Base-by-base conservation (phyloP, 1,140 invertebrate species). In the Tetraneura akinire region DNA sequence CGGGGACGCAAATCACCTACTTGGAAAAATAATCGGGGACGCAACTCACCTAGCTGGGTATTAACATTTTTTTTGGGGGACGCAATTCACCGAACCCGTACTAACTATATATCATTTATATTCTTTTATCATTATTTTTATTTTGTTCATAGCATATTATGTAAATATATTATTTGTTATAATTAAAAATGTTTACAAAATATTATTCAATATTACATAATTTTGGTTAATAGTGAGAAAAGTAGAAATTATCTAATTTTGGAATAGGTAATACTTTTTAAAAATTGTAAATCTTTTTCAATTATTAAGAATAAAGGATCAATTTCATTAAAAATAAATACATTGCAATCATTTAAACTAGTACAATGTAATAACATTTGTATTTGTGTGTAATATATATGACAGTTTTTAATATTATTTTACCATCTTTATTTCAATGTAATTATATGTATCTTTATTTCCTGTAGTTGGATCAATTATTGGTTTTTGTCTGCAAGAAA, bases 401-500 rank as follows among this genome's bases (percentile, higher is more conserved):
- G 60, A n/a, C n/a, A 18, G 13, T 62, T 32, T 62, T 62, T 6
- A 62, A 62, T 32, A 62, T 9, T 32, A 62, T 62, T n/a, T n/a
- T n/a, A n/a, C n/a, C 32, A 9, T n/a, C 60, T 62, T 3, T 18
- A n/a, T 62, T 62, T 62, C n/a, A n/a, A n/a, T 13, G 18, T 32
- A 62, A 16, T 62, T 62, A 1, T 62, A 62, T 32, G 32, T 62
- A 62, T 9, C 14, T 14, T 32, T 1, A 32, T 62, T 62, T 62
- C 29, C 60, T 32, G 29, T 62, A 62, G 13, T 62, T 23, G 55
- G 55, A 64, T 64, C 62, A 64, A 64, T 64, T 64, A 64, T 64
- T 37, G 62, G 32, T 64, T 64, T 64, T 37, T 64, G 18, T 64
- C 42, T 64, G 5, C 62, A 64, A 16, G 62, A 64, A 42, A 29